These are phyloP conservation scores for Chrysaora quinquecirrha DNA, from an alignment of 30 jellyfish, hydroid and myxozoan species.

Conservation along the genomic window DNA sequence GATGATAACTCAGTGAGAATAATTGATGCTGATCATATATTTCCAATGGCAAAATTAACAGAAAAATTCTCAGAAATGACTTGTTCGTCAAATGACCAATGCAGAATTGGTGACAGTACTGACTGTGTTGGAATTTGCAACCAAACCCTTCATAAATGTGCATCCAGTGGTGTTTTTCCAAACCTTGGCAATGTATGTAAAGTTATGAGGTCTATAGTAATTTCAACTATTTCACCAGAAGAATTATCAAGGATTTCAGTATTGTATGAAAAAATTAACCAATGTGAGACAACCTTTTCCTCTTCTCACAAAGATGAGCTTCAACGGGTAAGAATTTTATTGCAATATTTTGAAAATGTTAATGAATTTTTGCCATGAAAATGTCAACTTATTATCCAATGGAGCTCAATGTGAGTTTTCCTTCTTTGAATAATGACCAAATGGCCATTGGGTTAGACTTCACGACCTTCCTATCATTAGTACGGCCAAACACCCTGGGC, in stretches of 20 bases:
- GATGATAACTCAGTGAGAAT: background rate
- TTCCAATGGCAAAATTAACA: background rate
- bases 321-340: background rate
- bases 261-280: background rate
- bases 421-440: no score
- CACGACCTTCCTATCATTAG: no score
- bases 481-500: no score
- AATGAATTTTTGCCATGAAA: no score
- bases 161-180: background rate
- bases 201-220: background rate
- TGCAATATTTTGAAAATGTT: no score
- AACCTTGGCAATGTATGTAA: constrained; percentile 13
- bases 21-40: constrained; percentile 49
- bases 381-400: no score
- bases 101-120: constrained; percentile 30
- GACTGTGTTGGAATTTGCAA: constrained; percentile 28
- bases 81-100: constrained; percentile 16
- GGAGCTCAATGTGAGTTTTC: no score
- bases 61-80: background rate
- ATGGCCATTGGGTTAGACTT: no score
- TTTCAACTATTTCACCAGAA: constrained; percentile 4
- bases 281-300: background rate
- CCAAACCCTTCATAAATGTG: background rate
- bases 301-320: background rate
- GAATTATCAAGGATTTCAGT: background rate